phyloP scores from a whole-genome alignment of 2,797 vertebrate genomes.

The Rhinophrynus dorsalis region DNA sequence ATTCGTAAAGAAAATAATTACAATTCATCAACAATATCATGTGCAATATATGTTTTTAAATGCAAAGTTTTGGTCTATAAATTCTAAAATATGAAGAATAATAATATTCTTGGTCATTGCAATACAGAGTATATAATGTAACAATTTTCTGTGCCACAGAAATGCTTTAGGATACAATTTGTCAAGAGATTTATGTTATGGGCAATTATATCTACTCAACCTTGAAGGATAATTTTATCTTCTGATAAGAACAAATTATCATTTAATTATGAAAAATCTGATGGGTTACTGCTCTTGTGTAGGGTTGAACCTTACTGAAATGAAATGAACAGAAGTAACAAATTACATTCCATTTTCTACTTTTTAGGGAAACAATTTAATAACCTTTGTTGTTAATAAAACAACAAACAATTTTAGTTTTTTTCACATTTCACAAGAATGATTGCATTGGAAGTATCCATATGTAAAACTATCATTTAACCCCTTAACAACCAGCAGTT shows the following conservation, averaged over 20 bases:
- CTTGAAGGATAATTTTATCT: constrained; percentile 79
- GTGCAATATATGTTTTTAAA: constrained; percentile 1
- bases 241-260: constrained; percentile 71
- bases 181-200: constrained; percentile 75
- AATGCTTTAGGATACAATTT: constrained; percentile 71
- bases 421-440: no score
- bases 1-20: constrained; percentile 58
- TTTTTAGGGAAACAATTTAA: no score
- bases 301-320: background rate
- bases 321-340: no score
- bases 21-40: constrained; percentile 59
- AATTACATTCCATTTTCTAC: no score
- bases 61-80: no score
- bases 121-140: constrained; percentile 70
- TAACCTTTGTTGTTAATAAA: no score
- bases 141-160: constrained; percentile 72
- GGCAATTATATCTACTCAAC: constrained; percentile 73
- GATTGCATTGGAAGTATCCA: no score
- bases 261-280: constrained; percentile 49
- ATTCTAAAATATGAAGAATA: constrained; percentile 55
- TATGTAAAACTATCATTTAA: no score
- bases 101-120: constrained; percentile 64
- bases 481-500: no score
- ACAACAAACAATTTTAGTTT: no score
- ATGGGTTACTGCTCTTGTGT: constrained; percentile 50